Evolutionary conservation across 2,888 invertebrate species (phyloP).

Genomic region (Mythimna albipuncta): DNA sequence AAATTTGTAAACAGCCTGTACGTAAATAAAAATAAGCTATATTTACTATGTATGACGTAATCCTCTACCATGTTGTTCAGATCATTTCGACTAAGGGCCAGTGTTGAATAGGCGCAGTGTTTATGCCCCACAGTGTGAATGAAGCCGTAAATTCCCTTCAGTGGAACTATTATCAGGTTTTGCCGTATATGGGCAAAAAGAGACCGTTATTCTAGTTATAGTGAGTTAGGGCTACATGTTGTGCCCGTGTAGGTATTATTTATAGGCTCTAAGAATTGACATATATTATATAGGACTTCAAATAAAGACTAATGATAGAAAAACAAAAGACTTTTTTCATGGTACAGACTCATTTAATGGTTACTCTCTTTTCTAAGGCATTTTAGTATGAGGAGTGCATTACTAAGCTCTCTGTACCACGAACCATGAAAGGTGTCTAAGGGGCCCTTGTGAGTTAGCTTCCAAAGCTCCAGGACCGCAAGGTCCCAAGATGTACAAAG

Average conservation of each 20-base stretch:
- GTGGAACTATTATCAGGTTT: constrained; percentile 44
- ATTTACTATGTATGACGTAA: constrained; percentile 33
- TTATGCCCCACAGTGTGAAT: constrained; percentile 47
- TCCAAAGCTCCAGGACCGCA: no score
- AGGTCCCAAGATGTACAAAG: no score
- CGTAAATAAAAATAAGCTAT: background rate
- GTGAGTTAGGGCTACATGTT: constrained; percentile 21
- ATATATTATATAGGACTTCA: background rate
- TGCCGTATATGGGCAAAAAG: constrained; percentile 41
- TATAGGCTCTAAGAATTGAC: constrained; percentile 5
- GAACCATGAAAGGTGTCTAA: no score
- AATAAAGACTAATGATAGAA: background rate
- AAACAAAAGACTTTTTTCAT: background rate
- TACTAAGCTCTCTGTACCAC: no score
- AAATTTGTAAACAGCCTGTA: background rate
- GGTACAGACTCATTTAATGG: background rate
- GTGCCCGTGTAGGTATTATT: constrained; percentile 23
- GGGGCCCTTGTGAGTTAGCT: no score
- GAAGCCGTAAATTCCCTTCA: constrained; percentile 54
- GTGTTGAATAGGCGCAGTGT: constrained; percentile 29
- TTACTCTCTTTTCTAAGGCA: no score
- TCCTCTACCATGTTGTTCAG: constrained; percentile 16
- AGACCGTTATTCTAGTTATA: constrained; percentile 49
- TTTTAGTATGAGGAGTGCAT: no score
- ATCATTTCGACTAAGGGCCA: constrained; percentile 54